Evolutionary conservation across 1,140 invertebrate species (phyloP).

Genomic region (Acromyrmex echinatior): DNA sequence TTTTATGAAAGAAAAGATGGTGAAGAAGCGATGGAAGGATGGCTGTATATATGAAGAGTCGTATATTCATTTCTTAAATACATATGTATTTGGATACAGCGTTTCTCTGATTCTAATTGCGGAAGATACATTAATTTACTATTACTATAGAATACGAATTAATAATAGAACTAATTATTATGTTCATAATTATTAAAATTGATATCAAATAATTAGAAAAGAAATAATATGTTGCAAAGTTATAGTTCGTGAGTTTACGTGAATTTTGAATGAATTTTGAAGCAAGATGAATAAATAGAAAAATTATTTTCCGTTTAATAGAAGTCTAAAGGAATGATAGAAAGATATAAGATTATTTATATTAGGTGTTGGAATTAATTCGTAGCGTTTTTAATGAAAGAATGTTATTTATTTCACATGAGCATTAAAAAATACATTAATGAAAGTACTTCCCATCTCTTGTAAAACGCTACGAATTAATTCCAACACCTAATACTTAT

Average conservation of each 20-base stretch:
- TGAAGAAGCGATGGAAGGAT: neutral
- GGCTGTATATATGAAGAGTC: neutral
- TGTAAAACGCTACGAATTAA: too few species aligned
- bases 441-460: too few species aligned
- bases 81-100: neutral
- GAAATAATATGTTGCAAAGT: neutral
- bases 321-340: neutral
- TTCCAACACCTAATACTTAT: too few species aligned
- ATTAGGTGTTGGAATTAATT: too few species aligned
- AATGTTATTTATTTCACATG: too few species aligned
- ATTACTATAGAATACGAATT: neutral
- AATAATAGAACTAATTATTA: neutral
- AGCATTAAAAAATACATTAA: too few species aligned
- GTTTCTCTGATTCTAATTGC: neutral
- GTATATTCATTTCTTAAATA: conserved; percentile 25
- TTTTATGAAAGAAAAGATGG: neutral
- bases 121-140: neutral
- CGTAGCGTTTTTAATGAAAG: too few species aligned
- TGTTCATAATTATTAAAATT: conserved; percentile 15
- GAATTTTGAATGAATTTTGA: conserved; percentile 10
- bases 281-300: neutral
- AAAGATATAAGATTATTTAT: neutral
- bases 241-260: neutral
- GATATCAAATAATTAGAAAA: neutral
- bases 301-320: conserved; percentile 25